phyloP scores from a whole-genome alignment of 2,113 vertebrate genomes.

The Megaptera novaeangliae region DNA sequence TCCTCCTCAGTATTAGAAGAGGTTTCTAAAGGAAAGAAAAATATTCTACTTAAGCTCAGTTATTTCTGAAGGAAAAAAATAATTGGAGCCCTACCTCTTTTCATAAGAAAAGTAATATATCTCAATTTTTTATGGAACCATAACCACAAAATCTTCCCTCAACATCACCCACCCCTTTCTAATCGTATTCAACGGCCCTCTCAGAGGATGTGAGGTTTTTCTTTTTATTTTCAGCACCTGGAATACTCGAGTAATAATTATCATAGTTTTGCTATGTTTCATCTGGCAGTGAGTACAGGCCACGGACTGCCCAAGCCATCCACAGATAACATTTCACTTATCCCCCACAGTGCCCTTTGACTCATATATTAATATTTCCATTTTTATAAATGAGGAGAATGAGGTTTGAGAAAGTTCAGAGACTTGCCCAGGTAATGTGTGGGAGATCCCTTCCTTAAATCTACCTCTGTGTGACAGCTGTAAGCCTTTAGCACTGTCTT shows the following conservation, averaged over 20 bases:
- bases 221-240: background rate
- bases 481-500: background rate
- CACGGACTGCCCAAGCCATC: background rate
- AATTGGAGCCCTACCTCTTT: background rate
- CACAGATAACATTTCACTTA: background rate
- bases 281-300: background rate
- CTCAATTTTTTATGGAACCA: background rate
- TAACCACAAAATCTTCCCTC: background rate
- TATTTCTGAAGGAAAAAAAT: constrained; percentile 1
- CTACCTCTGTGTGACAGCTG: background rate
- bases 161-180: background rate
- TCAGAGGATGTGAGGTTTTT: background rate
- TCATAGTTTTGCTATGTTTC: background rate
- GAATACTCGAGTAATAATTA: background rate
- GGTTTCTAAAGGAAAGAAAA: constrained; percentile 12
- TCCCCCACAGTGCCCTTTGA: background rate
- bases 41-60: background rate
- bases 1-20: background rate
- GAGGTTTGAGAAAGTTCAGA: background rate
- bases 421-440: background rate
- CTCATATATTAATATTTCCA: background rate
- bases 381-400: background rate
- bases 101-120: background rate
- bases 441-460: background rate
- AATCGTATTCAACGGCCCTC: background rate